Conservation (phyloP, 1,140 invertebrate species). For the Leptestheria dahalacensis region DNA sequence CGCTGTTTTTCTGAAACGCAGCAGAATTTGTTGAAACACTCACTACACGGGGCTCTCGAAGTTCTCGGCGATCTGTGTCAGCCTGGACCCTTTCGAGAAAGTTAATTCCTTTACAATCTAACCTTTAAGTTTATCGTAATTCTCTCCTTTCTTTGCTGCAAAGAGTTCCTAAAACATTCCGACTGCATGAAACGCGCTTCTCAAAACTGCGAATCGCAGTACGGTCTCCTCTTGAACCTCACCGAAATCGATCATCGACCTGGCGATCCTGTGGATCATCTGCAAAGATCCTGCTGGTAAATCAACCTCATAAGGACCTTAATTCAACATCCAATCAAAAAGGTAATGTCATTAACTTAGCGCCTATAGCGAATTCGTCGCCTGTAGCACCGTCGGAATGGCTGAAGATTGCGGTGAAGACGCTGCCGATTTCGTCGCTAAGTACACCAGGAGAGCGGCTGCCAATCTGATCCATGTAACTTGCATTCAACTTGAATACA, state of each 20-base stretch:
- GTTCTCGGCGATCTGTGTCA: constrained; percentile 7
- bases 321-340: neutral
- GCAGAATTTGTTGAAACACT: constrained; percentile 1
- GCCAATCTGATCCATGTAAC: constrained; percentile 6
- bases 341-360: neutral
- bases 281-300: neutral
- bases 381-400: constrained; percentile 2
- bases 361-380: constrained; percentile 8
- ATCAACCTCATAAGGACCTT: neutral
- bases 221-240: neutral
- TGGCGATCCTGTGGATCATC: neutral
- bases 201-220: neutral
- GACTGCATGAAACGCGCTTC: neutral
- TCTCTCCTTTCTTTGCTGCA: neutral
- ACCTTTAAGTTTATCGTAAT: neutral
- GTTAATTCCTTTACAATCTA: neutral
- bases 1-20: neutral
- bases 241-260: neutral
- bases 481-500: neutral
- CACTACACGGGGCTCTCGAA: constrained; percentile 1
- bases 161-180: neutral
- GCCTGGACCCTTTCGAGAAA: constrained; percentile 1
- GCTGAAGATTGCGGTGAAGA: constrained; percentile 7
- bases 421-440: constrained; percentile 6
- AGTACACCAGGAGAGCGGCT: constrained; percentile 2